These are phyloP conservation scores for Leptoclinus maculatus DNA, from an alignment of 2,797 vertebrate genomes.

Conservation along the genomic window DNA sequence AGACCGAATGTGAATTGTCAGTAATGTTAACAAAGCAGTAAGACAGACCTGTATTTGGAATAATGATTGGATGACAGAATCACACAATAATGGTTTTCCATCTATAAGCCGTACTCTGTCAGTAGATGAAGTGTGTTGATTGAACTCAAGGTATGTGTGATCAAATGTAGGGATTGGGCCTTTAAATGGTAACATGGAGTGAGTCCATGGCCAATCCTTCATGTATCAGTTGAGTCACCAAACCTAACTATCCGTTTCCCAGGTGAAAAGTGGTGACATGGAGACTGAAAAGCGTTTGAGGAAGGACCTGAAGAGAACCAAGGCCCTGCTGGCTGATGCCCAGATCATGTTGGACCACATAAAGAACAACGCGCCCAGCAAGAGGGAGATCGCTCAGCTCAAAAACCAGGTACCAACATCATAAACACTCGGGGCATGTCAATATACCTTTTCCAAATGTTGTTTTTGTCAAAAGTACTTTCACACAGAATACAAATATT, in stretches of 20 bases:
- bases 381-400: conserved; percentile 96
- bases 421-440: neutral
- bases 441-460: neutral
- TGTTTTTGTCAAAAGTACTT: neutral
- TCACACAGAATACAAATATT: neutral
- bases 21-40: neutral
- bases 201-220: neutral
- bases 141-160: neutral
- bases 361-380: conserved; percentile 97
- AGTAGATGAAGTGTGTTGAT: neutral
- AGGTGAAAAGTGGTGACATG: conserved; percentile 91
- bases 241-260: neutral
- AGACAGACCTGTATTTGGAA: neutral
- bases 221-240: neutral
- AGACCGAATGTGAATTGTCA: neutral
- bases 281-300: conserved; percentile 94
- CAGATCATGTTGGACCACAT: conserved; percentile 99
- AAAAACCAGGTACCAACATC: conserved; percentile 91
- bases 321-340: conserved; percentile 93
- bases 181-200: neutral
- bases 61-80: neutral
- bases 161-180: neutral
- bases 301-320: conserved; percentile 97
- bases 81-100: neutral
- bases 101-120: neutral